Base-by-base conservation (phyloP, 92 coral and sea anemone genomes). In the Paramuricea clavata region DNA sequence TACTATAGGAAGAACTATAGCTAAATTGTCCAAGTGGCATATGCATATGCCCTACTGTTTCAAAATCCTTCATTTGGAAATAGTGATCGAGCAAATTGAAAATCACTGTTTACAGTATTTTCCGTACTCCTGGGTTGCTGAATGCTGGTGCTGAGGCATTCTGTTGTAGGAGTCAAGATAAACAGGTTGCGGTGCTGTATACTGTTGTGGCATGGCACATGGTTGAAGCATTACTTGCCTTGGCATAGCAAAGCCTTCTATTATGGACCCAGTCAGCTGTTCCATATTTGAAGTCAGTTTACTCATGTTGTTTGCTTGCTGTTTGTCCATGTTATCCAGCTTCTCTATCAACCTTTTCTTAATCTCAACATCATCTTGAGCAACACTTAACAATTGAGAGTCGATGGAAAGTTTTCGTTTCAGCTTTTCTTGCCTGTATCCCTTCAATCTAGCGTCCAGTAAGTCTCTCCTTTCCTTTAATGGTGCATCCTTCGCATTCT, bases 201-300 rank as follows among this genome's bases (percentile, higher is more conserved):
- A 69, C 17, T 69, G 76, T 69, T 11, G 81, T 69, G 91, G 91
- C 87, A 87, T 87, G 62, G 60, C 74, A 82, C 82, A 88, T 74
- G 87, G 91, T 62, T 88, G 91, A 71, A 77, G 54, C 85, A 86
- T 86, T 49, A 61, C 61, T 77, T 86, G 89, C 25, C 89, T 50
- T 39, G 81, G 83, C 91, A 82, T 82, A 30, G 91, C 87, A 88
- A 88, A 88, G 68, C 87, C 91, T 69, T 88, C 91, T n/a, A 54
- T 76, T 49, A 88, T 88, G 59, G 91, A 88, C 31, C 65, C 71
- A 75, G 80, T 84, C 54, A 89, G 85, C 86, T 76, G 78, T 87
- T 89, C 86, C 92, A 89, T 89, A 76, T 84, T 89, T 83, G 88
- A 75, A 33, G 89, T 89, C 36, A 89, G 80, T 73, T 86, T 82